A percentile compares a stretch with the other conserved stretches of the same genome.
Conservation (phyloP, 2,888 invertebrate genomes). For the Eretmocerus hayati region DNA sequence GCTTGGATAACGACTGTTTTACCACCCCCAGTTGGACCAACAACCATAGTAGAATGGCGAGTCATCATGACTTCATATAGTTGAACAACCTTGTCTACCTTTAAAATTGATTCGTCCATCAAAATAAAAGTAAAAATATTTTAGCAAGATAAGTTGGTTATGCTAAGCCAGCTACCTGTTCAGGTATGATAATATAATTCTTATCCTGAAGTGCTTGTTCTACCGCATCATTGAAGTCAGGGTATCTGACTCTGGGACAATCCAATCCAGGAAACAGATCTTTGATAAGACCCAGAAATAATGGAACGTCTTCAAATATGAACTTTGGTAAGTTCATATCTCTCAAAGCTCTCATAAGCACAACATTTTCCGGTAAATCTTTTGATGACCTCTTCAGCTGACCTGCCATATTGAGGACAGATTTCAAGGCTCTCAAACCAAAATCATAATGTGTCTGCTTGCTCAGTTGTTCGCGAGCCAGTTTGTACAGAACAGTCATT, state of each 20-base stretch:
- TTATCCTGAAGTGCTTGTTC: slow-evolving; percentile 59
- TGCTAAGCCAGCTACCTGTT: slow-evolving; percentile 53
- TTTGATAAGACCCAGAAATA: slow-evolving; percentile 80
- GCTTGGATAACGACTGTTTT: slow-evolving; percentile 75
- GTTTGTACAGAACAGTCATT: slow-evolving; percentile 84
- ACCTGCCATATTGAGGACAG: slow-evolving; percentile 87
- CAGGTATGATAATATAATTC: slow-evolving; percentile 61
- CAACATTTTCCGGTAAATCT: slow-evolving; percentile 75
- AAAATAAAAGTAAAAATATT: neutral
- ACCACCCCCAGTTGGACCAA: slow-evolving; percentile 89
- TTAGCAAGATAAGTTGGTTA: neutral
- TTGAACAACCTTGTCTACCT: slow-evolving; percentile 82
- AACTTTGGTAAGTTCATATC: slow-evolving; percentile 94
- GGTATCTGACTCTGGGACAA: slow-evolving; percentile 81
- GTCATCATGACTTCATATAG: slow-evolving; percentile 94
- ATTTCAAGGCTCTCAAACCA: slow-evolving; percentile 84
- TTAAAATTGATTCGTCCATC: too few relatives aligned
- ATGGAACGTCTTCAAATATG: slow-evolving; percentile 82
- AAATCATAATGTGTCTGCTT: slow-evolving; percentile 93
- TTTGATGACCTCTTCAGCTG: slow-evolving; percentile 73
- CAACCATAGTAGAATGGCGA: slow-evolving; percentile 83
- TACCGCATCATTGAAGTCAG: slow-evolving; percentile 77
- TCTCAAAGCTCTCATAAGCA: slow-evolving; percentile 81
- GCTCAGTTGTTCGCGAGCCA: slow-evolving; percentile 81
- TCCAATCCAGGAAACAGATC: slow-evolving; percentile 88